These are phyloP conservation scores for Sapajus apella DNA, from an alignment of 2,113 vertebrate genomes.

Conservation along the genomic window DNA sequence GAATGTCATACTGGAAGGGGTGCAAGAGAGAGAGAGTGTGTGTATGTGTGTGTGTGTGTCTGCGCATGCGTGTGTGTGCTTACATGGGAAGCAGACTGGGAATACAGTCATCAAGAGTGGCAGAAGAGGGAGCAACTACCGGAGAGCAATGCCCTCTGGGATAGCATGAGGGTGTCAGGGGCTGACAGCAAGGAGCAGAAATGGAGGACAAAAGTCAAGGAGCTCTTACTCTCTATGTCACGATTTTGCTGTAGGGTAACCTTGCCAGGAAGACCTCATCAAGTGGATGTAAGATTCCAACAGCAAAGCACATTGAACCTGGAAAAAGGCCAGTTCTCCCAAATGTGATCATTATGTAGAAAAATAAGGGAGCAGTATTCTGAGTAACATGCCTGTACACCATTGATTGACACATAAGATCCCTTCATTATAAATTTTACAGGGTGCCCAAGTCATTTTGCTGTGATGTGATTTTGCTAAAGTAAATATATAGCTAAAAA, in stretches of 20 bases:
- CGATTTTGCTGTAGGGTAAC: not conserved
- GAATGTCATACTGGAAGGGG: not conserved
- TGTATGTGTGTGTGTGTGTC: too few species aligned
- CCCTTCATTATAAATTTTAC: not conserved
- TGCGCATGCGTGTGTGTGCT: accelerated
- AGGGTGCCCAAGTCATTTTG: not conserved
- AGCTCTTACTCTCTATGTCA: not conserved
- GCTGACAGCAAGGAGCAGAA: not conserved
- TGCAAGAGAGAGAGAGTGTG: not conserved
- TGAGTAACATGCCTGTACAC: not conserved
- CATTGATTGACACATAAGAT: not conserved
- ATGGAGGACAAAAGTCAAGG: not conserved
- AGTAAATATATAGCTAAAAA: not conserved
- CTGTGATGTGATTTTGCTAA: conserved; percentile 3
- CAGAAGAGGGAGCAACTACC: accelerated
- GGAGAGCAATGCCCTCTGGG: not conserved
- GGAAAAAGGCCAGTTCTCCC: not conserved
- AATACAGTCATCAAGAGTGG: too few species aligned
- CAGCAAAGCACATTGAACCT: not conserved
- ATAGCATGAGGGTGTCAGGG: accelerated
- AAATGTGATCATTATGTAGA: not conserved
- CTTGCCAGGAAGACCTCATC: not conserved
- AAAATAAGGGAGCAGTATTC: not conserved
- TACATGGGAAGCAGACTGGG: too few species aligned
- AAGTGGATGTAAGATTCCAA: not conserved